Evolutionary conservation across 1,140 invertebrate genomes (phyloP), one percentile per base, ranked within the genome.

Genomic region (Glossosoma conforme): DNA sequence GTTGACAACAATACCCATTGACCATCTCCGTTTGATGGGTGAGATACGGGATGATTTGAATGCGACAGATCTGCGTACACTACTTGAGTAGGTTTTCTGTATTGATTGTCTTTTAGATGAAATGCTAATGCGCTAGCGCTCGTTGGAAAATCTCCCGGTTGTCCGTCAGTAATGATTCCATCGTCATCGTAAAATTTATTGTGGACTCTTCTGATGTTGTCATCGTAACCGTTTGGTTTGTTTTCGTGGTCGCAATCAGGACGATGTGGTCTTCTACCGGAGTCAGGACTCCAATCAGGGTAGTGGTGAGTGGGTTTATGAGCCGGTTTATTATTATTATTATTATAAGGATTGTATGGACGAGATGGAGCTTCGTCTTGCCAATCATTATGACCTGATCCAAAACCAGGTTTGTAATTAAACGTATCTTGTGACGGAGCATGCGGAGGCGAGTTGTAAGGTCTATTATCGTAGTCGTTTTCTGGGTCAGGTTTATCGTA

Each of bases 1-100:
- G 84, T 86, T 0, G 86, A 87, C 4, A 89, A 62, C 0, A 89
- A 67, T 2, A 89, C 78, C 86, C 86, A 89, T 46, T 86, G 79
- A 0, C 86, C 86, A 47, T 87, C 81, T 1, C 83, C 81, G 52
- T 75, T 76, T 0, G 72, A 70, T 2, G 83, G 82, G 61, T 84
- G 75, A 2, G 70, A 70, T 11, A 68, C 62, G 0, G 76, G 71
- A 60, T 74, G 68, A 17, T 62, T 52, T n/a, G 21, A 13, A 17
- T 69, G 65, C n/a, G 64, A 53, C 21, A 57, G 42, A 13, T 68
- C 69, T 15, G 67, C 61, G 42, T 74, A 74, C 37, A 68, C 61
- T 10, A 72, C 66, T 62, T 69, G 67, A 13, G 69, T 69, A 1
- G 72, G 73, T 53, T 68, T 66, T 50, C 75, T 68, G 37, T 64